Evolutionary conservation across 1,140 invertebrate genomes (phyloP), one percentile per base, ranked within the genome.

Genomic region (Scaptomyza pallida): DNA sequence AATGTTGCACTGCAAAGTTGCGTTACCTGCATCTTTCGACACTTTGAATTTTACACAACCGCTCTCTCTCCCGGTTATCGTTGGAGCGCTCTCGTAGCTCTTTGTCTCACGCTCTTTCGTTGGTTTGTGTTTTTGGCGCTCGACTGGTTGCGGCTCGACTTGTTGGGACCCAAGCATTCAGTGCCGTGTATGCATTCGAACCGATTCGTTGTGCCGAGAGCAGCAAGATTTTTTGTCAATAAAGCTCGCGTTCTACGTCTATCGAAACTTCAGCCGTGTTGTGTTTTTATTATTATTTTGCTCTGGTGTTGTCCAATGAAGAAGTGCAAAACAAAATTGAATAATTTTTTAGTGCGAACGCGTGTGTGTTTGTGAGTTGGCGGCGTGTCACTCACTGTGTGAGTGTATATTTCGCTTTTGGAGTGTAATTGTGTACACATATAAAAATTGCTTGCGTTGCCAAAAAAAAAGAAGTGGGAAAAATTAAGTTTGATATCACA

Each of bases 311-410:
- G 48, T 54, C 47, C 21, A n/a, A 51, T 62, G 57, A 65, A 75
- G 60, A 75, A 75, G 68, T 65, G 68, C 68, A 75, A 75, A 75
- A 43, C 61, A 72, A 75, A 72, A 75, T 75, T 75, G 72, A 75
- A 75, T 75, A 75, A 75, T 72, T 56, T 65, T 74, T 55, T 65
- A 67, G 54, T 67, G 69, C 48, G 54, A 43, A 43, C 57, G 41
- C 17, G 63, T 23, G 52, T 57, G 54, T 55, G 60, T 16, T n/a
- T n/a, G 62, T 21, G 59, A 30, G 59, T 56, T 71, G 33, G 75
- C 41, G 33, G 75, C 41, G 65, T 62, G 23, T 26, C 23, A 4
- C 19, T 65, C 48, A 72, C 56, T 65, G 71, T 37, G 60, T 57
- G 61, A 44, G 77, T 23, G 50, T 6, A 21, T 30, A 26, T 52